Evolutionary conservation across 2,113 vertebrate species (phyloP), one percentile per base, ranked within the genome.

Genomic region (Dipodomys stephensi): DNA sequence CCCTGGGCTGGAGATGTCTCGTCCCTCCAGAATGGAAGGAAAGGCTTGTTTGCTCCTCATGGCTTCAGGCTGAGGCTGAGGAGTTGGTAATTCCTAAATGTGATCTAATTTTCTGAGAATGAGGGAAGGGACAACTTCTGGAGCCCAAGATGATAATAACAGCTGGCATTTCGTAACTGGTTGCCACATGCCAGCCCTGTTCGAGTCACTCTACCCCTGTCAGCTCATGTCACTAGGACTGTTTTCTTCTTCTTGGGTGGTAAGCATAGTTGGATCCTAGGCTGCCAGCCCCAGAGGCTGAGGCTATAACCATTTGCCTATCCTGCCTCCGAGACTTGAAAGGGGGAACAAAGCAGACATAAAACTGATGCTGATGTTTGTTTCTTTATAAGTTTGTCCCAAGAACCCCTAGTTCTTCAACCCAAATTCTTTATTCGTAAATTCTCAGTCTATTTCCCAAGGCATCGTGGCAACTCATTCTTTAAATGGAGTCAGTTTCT

Each of bases 401-500:
- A 18, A 27, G 28, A 22, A 77, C 49, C 16, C 53, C 80, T 30
- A 25, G 46, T 62, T 92, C 60, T 76, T 74, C 79, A 53, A 81
- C 84, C 69, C 67, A 22, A 78, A 35, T 84, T 87, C 73, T 74
- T 83, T 87, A 82, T 53, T 92, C 90, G 74, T 90, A 91, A 89
- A 84, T 87, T 65, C 72, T 73, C 39, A 49, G 12, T 71, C 80
- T 93, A 88, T 82, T 96, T 87, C 82, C 71, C 57, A 78, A 53
- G 53, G 57, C 46, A 28, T 60, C 16, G 25, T n/a, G 30, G 84
- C 71, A 77, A 76, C 69, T 95, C 84, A 68, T 93, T 92, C 94
- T 94, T 93, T 90, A 87, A 93, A 96, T 90, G 35, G 88, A 94
- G 95, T 96, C 82, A 82, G 90, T 86, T 95, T 74, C 83, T 90